Percentiles rank a stretch among this genome's conserved stretches.
Conservation (phyloP, 2,113 vertebrate species). For the Eublepharis macularius region DNA sequence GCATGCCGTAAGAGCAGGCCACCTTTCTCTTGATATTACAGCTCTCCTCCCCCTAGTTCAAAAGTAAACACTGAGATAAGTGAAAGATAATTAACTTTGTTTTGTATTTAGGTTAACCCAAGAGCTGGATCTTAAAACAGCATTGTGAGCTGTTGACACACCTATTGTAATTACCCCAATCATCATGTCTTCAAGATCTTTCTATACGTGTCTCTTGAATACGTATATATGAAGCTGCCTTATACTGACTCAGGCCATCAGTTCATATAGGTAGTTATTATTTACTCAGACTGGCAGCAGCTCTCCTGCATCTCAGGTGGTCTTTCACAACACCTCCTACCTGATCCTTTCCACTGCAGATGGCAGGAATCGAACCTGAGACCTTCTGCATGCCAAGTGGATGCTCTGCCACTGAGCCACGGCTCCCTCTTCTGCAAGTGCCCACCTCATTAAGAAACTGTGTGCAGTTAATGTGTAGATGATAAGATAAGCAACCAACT, state of each 20-base stretch:
- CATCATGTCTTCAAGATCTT: conserved; percentile 22
- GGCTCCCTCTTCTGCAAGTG: too few relatives aligned
- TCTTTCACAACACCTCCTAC: too few relatives aligned
- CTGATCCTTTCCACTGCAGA: too few relatives aligned
- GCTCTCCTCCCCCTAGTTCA: neutral
- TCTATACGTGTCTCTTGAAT: conserved; percentile 11
- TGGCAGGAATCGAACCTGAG: too few relatives aligned
- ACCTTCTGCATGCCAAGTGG: too few relatives aligned
- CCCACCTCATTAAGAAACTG: neutral
- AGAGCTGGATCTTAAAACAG: neutral
- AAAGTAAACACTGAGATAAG: neutral
- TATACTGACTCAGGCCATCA: too few relatives aligned
- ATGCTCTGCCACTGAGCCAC: too few relatives aligned
- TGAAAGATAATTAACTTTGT: conserved; percentile 5
- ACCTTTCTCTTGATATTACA: neutral
- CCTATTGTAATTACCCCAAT: conserved; percentile 16
- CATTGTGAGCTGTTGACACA: neutral
- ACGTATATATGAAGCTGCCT: too few relatives aligned
- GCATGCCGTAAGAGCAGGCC: neutral
- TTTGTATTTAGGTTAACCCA: neutral
- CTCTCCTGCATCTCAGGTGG: too few relatives aligned
- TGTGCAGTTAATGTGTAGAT: neutral
- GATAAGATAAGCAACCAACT: neutral
- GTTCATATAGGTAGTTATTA: too few relatives aligned
- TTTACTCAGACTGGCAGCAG: too few relatives aligned